These are phyloP conservation scores for Trichopoda pennipes DNA, from an alignment of 2,888 invertebrate species.

Conservation along the genomic window DNA sequence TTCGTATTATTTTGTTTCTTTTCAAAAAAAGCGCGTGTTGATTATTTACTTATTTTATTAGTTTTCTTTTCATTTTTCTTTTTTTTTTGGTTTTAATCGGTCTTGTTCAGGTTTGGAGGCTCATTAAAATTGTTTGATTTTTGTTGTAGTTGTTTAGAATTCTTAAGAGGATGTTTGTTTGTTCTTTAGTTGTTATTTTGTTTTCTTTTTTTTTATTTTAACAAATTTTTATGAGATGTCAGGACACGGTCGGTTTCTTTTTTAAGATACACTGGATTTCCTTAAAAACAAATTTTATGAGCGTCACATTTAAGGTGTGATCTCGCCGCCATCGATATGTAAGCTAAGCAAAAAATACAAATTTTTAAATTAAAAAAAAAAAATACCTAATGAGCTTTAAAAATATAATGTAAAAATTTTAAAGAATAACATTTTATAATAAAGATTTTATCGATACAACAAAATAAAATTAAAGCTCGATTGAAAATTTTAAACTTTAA, in stretches of 20 bases:
- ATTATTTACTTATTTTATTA: constrained; percentile 62
- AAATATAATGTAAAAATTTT: neutral
- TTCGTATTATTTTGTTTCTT: neutral
- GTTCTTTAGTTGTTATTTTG: constrained; percentile 1
- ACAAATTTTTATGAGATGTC: constrained; percentile 51
- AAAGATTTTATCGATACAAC: neutral
- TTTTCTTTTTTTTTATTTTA: constrained; percentile 4
- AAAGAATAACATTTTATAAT: neutral
- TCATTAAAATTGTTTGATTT: constrained; percentile 56
- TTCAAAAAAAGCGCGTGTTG: constrained; percentile 53
- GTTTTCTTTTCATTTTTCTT: constrained; percentile 20
- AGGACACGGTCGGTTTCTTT: constrained; percentile 57
- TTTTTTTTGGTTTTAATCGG: constrained; percentile 7
- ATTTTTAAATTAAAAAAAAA: too few relatives aligned
- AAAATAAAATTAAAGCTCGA: too few relatives aligned
- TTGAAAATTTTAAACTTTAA: too few relatives aligned
- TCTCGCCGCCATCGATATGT: constrained; percentile 67
- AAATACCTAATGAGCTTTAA: neutral
- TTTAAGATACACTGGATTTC: constrained; percentile 28
- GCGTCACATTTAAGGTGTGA: constrained; percentile 47
- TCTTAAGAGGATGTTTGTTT: constrained; percentile 59
- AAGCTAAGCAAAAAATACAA: neutral
- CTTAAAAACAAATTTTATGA: constrained; percentile 40
- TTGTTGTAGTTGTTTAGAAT: constrained; percentile 17
- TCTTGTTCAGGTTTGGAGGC: constrained; percentile 35